Conservation (phyloP, 2,113 vertebrate genomes). For the Crocuta crocuta region DNA sequence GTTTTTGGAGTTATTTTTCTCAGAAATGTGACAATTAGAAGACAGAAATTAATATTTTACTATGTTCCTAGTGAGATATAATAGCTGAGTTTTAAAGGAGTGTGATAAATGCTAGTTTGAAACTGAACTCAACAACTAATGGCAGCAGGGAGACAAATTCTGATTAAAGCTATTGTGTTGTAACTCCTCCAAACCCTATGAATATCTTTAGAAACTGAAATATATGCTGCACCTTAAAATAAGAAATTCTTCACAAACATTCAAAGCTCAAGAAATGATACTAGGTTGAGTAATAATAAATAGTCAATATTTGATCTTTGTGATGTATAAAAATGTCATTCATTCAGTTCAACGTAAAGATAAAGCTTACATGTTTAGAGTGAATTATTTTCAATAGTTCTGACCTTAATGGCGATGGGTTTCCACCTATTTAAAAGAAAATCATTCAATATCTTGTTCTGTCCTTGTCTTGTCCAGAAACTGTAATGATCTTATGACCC, state of each 20-base stretch:
- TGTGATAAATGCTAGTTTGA: constrained; percentile 54
- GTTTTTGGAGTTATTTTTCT: constrained; percentile 51
- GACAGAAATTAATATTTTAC: constrained; percentile 71
- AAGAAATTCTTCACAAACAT: neutral
- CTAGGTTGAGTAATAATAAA: neutral
- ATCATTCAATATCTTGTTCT: neutral
- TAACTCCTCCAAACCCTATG: constrained; percentile 6
- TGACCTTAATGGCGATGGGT: neutral
- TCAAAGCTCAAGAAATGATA: constrained; percentile 53
- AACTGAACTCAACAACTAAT: constrained; percentile 62
- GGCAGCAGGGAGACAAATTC: constrained; percentile 52
- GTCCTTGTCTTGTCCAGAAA: neutral
- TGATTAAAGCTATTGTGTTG: constrained; percentile 68
- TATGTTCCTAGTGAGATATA: constrained; percentile 51
- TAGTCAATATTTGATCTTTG: constrained; percentile 17
- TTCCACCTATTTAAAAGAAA: neutral
- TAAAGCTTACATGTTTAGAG: neutral
- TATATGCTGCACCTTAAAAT: constrained; percentile 45
- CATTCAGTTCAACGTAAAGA: neutral
- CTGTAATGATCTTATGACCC: neutral
- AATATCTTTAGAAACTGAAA: constrained; percentile 66
- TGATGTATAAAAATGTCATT: constrained; percentile 19
- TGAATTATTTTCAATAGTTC: neutral
- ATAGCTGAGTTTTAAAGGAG: constrained; percentile 34
- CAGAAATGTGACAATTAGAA: constrained; percentile 58